Conservation (phyloP, 2,888 invertebrate species). For the Coelinius sp. region DNA sequence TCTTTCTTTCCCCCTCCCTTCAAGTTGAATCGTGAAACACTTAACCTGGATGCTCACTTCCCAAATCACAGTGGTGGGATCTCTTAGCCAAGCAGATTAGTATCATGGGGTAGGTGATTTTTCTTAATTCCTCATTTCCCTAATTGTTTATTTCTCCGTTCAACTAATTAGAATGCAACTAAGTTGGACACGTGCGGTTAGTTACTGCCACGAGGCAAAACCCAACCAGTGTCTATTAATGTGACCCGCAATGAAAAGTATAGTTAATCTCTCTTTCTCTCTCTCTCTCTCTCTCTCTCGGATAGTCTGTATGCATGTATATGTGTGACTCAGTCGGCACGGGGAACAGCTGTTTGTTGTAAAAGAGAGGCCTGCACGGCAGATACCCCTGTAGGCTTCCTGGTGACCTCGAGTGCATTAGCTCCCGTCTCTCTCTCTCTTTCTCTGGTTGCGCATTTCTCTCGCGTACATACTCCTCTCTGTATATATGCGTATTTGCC, state of each 20-base stretch:
- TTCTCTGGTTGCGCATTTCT: not conserved
- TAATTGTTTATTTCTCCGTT: constrained; percentile 2
- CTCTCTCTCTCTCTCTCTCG: constrained; percentile 29
- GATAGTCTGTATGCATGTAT: constrained; percentile 40
- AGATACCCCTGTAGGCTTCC: constrained; percentile 60
- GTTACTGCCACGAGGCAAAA: constrained; percentile 21
- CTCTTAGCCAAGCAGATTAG: not conserved
- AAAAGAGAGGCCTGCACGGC: constrained; percentile 52
- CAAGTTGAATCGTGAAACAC: not conserved
- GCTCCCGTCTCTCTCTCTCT: constrained; percentile 41
- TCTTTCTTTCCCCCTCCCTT: not conserved
- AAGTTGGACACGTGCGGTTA: constrained; percentile 25
- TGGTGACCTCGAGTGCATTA: constrained; percentile 65
- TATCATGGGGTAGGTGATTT: not conserved
- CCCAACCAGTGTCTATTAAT: constrained; percentile 17
- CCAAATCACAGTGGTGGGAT: not conserved
- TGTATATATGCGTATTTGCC: constrained; percentile 8
- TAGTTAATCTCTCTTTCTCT: constrained; percentile 47
- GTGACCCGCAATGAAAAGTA: constrained; percentile 39
- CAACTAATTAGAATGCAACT: constrained; percentile 19
- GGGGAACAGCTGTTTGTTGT: constrained; percentile 61
- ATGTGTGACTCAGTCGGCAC: constrained; percentile 51
- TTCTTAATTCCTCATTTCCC: constrained; percentile 10
- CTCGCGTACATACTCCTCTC: not conserved
- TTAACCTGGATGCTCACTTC: constrained; percentile 16